These are phyloP conservation scores for Neosilurus mollespiculum DNA, from an alignment of 2,797 vertebrate genomes.

Conservation along the genomic window DNA sequence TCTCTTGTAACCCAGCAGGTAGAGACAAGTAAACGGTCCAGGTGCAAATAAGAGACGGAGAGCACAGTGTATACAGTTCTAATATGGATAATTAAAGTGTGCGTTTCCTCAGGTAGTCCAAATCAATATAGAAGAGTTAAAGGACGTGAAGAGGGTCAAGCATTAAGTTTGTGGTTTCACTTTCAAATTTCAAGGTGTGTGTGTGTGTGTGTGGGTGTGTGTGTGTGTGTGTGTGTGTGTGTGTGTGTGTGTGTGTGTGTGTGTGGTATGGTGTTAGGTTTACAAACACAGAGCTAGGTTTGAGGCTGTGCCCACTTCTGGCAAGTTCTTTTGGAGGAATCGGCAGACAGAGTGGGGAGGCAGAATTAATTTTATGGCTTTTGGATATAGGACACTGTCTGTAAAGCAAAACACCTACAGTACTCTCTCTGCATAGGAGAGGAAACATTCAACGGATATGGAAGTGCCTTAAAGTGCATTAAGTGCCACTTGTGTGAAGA, in stretches of 20 bases:
- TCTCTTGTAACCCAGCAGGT: constrained; percentile 38
- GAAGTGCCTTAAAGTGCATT: background rate
- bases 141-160: background rate
- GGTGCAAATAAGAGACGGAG: constrained; percentile 16
- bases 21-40: constrained; percentile 23
- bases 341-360: background rate
- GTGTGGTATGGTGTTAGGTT: background rate
- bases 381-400: background rate
- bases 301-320: background rate
- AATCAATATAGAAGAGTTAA: constrained; percentile 24
- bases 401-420: background rate
- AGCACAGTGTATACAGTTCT: constrained; percentile 13
- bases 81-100: constrained; percentile 18
- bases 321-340: background rate
- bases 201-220: background rate
- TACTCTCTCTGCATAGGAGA: background rate
- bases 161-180: too few relatives aligned
- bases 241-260: background rate
- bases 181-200: too few relatives aligned
- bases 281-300: background rate
- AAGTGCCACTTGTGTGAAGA: background rate
- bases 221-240: background rate
- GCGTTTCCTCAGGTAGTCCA: constrained; percentile 11
- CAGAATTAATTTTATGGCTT: background rate
- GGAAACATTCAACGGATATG: background rate